Conservation (phyloP, 2,113 vertebrate genomes). For the Spea multiplicata region DNA sequence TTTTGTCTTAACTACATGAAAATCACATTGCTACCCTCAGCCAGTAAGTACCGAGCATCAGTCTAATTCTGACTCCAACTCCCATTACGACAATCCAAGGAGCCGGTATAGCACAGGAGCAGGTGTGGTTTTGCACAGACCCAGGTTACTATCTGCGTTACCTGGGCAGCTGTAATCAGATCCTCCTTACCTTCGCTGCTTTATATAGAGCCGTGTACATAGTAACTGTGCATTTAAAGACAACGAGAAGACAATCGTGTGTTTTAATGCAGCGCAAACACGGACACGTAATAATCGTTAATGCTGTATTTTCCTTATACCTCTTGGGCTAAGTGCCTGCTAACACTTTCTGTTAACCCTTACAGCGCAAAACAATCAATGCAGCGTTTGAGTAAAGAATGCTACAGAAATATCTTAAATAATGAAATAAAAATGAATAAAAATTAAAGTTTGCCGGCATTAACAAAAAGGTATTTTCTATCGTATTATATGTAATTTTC, state of each 20-base stretch:
- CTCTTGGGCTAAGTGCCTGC: background rate
- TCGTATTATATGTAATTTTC: too few species aligned
- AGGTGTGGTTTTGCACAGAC: background rate
- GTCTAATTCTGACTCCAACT: too few species aligned
- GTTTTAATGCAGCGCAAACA: constrained; percentile 20
- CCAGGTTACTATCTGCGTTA: constrained; percentile 15
- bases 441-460: too few species aligned
- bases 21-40: too few species aligned
- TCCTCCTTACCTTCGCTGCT: constrained; percentile 8
- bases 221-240: constrained; percentile 3
- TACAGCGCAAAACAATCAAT: background rate
- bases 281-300: constrained; percentile 20
- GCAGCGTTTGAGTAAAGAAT: too few species aligned
- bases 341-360: background rate
- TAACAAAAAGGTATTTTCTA: too few species aligned
- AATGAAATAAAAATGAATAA: too few species aligned
- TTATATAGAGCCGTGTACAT: constrained; percentile 14
- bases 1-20: too few species aligned
- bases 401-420: too few species aligned
- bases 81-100: too few species aligned
- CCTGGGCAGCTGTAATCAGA: constrained; percentile 20
- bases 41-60: too few species aligned
- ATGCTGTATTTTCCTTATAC: background rate
- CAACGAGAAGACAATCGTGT: background rate
- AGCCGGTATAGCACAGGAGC: too few species aligned